Evolutionary conservation across 2,797 vertebrate species (phyloP).

Genomic region (Clarias fuscus): DNA sequence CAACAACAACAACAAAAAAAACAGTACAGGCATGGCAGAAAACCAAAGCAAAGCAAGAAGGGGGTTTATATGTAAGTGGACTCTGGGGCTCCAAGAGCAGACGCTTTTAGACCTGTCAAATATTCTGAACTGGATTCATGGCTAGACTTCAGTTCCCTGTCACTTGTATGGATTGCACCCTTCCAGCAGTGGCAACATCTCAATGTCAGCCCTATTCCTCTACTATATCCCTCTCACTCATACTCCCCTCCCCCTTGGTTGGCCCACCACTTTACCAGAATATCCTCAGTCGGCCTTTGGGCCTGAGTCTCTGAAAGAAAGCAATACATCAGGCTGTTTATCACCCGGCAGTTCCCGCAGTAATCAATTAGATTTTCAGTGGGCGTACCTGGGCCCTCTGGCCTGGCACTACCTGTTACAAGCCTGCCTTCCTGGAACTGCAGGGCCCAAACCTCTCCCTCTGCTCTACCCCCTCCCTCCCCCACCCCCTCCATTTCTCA

Average conservation of each 20-base stretch:
- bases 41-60: conserved; percentile 25
- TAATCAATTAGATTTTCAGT: conserved; percentile 66
- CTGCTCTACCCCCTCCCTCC: conserved; percentile 20
- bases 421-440: conserved; percentile 50
- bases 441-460: conserved; percentile 14
- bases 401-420: conserved; percentile 64
- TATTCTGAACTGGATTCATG: conserved; percentile 45
- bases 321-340: conserved; percentile 62
- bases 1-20: neutral
- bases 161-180: conserved; percentile 47
- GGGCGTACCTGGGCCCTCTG: conserved; percentile 59
- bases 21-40: neutral
- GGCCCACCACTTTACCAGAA: conserved; percentile 55
- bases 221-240: conserved; percentile 17
- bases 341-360: conserved; percentile 62
- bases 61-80: neutral
- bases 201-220: conserved; percentile 58
- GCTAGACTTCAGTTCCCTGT: conserved; percentile 42
- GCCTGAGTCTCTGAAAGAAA: conserved; percentile 52
- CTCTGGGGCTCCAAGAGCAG: neutral
- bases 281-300: conserved; percentile 58
- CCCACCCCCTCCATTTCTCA: conserved; percentile 10
- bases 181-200: conserved; percentile 46
- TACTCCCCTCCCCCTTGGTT: conserved; percentile 19
- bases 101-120: conserved; percentile 51